Evolutionary conservation across 2,113 vertebrate genomes (phyloP).

Genomic region (Esox niger): DNA sequence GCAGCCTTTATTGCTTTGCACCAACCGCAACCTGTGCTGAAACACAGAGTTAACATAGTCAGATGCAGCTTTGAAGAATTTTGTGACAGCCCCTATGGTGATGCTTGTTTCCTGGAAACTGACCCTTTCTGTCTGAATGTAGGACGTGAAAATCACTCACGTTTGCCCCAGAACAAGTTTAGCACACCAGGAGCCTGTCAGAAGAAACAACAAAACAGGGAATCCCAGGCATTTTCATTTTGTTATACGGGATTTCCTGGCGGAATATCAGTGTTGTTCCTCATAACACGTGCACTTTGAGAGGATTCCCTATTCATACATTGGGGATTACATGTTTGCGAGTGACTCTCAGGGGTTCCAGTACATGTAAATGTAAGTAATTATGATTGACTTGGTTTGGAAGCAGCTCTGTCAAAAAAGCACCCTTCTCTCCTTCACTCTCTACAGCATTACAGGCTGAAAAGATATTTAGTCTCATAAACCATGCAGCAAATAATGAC

Average conservation of each 20-base stretch:
- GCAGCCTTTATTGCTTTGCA: no score
- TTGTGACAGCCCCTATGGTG: no score
- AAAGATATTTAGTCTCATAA: constrained; percentile 58
- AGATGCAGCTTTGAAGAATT: no score
- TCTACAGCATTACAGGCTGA: constrained; percentile 37
- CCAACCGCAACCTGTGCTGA: no score
- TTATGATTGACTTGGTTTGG: constrained; percentile 35
- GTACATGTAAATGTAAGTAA: constrained; percentile 59
- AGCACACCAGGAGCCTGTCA: no score
- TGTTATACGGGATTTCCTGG: constrained; percentile 62
- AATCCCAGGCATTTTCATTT: constrained; percentile 30
- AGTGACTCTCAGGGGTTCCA: constrained; percentile 39
- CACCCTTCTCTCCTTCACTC: background rate
- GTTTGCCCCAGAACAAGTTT: no score
- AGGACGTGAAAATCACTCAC: no score
- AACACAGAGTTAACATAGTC: no score
- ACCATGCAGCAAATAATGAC: constrained; percentile 32
- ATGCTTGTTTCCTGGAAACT: no score
- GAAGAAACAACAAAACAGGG: constrained; percentile 19
- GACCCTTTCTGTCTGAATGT: no score
- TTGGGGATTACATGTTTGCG: constrained; percentile 32
- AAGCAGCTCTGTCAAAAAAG: constrained; percentile 30
- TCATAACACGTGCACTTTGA: constrained; percentile 54
- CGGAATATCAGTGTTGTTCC: constrained; percentile 59
- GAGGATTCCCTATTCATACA: constrained; percentile 51